Evolutionary conservation across 1,140 invertebrate genomes (phyloP), one percentile per base, ranked within the genome.

Genomic region (Heliconius eleuchia): DNA sequence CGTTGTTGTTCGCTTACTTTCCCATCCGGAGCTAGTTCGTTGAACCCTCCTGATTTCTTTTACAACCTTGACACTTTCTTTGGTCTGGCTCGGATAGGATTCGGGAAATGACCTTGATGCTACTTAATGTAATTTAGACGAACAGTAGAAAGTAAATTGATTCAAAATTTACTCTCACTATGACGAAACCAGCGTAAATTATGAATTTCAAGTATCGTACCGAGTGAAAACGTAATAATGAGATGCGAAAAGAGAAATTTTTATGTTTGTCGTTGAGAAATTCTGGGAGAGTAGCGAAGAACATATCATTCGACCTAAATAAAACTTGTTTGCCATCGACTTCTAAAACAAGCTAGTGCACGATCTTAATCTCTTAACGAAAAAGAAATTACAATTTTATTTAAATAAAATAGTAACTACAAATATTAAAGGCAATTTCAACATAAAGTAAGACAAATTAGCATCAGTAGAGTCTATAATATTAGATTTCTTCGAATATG

Each of bases 211-310:
- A 83, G 82, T 81, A 85, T 90, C 88, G 87, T 88, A 82, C 78
- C 85, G 75, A 92, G 93, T 94, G 93, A 94, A 93, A 94, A 92
- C 90, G 84, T 92, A 74, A 86, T 92, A 93, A 94, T 92, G 91
- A 93, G 87, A 93, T 93, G 91, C 91, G 86, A 93, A 92, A 93
- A 94, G 93, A 94, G 93, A 94, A 94, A 94, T 92, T 93, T 85
- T 92, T 86, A 91, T 91, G 88, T 93, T 94, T 92, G 89, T 84
- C 87, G 84, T 87, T 86, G 91, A 91, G 91, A 94, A 93, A 94
- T 90, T 91, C 83, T 89, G 90, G 89, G 91, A 91, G 90, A 91
- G 92, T 88, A 86, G 86, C 82, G 86, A 88, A 83, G 87, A 89
- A 84, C 89, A 89, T 87, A 89, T 66, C 16, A 66, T 85, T 86